Base-by-base conservation (phyloP, 2,888 invertebrate species). In the Cephus pygmeus region DNA sequence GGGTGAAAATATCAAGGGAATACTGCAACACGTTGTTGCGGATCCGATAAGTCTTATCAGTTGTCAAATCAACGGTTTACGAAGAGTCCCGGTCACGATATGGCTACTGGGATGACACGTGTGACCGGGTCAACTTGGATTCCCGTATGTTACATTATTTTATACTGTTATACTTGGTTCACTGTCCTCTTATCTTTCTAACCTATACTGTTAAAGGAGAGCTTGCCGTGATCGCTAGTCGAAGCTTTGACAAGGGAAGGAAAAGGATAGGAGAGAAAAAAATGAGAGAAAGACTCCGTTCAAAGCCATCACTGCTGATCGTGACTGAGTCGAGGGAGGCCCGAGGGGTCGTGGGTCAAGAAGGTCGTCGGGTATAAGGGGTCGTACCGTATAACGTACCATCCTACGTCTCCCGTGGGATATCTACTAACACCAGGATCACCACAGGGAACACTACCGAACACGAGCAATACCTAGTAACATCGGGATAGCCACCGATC, bases 331-430 rank as follows among this genome's bases (percentile, higher is more conserved):
- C 76, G 34, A 76, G 34, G 33, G 36, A 69, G 73, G 30, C 79
- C 69, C 77, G 75, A 71, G 71, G 78, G 80, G 80, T 79, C 79
- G 82, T 82, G 83, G 83, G 83, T 83, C 83, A 82, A 83, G 83
- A 83, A 82, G 83, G 81, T 82, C 80, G 80, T 79, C 80, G 73
- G 56, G 77, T 79, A 79, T 81, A 86, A 85, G 83, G 86, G 87
- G 83, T 84, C 84, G 85, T 85, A 81, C 82, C 83, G 86, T 86
- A 86, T 87, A 87, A 88, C 88, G 85, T 85, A 85, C 83, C 85
- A 84, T 84, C 85, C 84, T 82, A 87, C 81, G 81, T 83, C 81
- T 85, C 88, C 85, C 85, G 81, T 83, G 85, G 85, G 87, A 87
- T 74, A 85, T 85, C 79, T 75, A 76, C 81, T 81, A 73, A 35